Conservation (phyloP, 2,797 vertebrate species). For the Channallabes apus region DNA sequence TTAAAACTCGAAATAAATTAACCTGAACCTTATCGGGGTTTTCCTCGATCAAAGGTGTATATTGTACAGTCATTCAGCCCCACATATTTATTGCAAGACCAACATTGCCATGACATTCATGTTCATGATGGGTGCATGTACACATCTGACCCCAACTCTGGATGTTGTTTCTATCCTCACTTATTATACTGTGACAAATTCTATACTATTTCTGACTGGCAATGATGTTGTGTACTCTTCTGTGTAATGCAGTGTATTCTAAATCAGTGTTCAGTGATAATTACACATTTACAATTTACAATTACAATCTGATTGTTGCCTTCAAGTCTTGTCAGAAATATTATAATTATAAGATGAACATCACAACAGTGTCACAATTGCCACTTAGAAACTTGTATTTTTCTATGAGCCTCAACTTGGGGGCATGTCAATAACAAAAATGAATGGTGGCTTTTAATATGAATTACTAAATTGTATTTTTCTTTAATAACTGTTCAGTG, state of each 20-base stretch:
- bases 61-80: too few relatives aligned
- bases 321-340: background rate
- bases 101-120: too few relatives aligned
- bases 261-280: background rate
- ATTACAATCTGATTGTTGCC: background rate
- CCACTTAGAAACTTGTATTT: background rate
- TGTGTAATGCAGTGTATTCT: background rate
- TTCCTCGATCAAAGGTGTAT: too few relatives aligned
- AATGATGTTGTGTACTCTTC: background rate
- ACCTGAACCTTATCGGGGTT: too few relatives aligned
- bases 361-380: background rate
- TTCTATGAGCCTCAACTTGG: background rate
- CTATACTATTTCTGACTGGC: background rate
- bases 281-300: too few relatives aligned
- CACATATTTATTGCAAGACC: too few relatives aligned
- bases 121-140: too few relatives aligned
- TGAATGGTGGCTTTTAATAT: background rate
- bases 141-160: too few relatives aligned
- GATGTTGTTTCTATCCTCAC: background rate
- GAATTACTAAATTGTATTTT: background rate
- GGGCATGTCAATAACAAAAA: background rate
- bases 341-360: background rate
- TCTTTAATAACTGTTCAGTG: background rate
- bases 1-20: too few relatives aligned
- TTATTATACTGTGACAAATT: background rate